Conservation (phyloP, 2,113 vertebrate species). For the Baryphthengus martii region DNA sequence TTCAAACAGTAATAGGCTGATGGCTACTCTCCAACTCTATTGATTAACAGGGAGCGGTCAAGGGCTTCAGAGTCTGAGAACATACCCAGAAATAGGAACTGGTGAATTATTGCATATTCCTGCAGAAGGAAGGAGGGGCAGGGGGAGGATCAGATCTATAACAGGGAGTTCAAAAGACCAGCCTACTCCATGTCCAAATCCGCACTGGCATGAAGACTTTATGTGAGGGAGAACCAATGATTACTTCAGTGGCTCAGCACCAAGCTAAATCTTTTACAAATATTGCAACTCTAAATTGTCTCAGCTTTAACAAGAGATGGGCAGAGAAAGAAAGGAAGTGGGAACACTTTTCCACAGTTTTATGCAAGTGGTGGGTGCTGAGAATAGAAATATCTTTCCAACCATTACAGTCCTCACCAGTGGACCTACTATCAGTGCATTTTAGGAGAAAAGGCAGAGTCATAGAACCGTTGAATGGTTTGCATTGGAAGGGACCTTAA, state of each 20-base stretch:
- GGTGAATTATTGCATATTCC: not conserved
- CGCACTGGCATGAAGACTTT: not conserved
- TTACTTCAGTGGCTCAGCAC: not conserved
- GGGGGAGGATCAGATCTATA: not conserved
- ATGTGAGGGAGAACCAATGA: not conserved
- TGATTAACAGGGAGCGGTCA: slow-evolving; percentile 54
- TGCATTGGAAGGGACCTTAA: not conserved
- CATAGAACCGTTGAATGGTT: not conserved
- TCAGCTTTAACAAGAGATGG: not conserved
- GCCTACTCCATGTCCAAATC: not conserved
- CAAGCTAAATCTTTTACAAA: not conserved
- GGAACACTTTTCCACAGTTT: not conserved
- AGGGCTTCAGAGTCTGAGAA: slow-evolving; percentile 18
- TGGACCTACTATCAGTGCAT: not conserved
- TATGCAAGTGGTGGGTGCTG: not conserved
- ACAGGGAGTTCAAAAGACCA: not conserved
- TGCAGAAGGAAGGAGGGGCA: not conserved
- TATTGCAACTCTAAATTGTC: not conserved
- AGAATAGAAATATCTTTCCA: not conserved
- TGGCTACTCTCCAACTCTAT: slow-evolving; percentile 38
- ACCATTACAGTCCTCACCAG: not conserved
- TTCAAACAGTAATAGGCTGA: slow-evolving; percentile 43
- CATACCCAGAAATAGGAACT: not conserved
- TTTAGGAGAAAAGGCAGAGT: not conserved
- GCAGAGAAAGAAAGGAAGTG: not conserved